Base-by-base conservation (phyloP, 2,888 invertebrate species). In the Stenurella melanura region DNA sequence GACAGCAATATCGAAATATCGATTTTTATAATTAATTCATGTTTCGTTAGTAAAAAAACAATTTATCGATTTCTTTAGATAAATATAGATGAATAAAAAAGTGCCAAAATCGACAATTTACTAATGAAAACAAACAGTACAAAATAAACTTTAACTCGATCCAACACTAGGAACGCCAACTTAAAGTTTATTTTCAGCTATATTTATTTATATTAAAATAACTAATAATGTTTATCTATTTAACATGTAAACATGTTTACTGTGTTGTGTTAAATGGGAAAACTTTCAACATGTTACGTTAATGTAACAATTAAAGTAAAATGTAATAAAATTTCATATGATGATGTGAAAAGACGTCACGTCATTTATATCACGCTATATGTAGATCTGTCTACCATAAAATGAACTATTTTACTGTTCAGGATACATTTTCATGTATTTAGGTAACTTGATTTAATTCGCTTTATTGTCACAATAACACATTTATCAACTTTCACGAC, bases 341-440 rank as follows among this genome's bases (percentile, higher is more conserved):
- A 30, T 61, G 9, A 63, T n/a, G 17, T 63, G 30, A 34, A 30
- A 61, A 61, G 15, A 7, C n/a, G 61, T 34, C 30, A 63, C 61
- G 30, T 63, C 61, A 63, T 63, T 63, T 63, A 30, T n/a, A 12
- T 34, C 61, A 63, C 30, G 61, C 34, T 63, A 63, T 26, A 17
- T 18, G n/a, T 30, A 63, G 60, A 26, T 26, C 60, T 60, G 21
- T 60, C 19, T 19, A 30, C n/a, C 12, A 30, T 15, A 60, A n/a
- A 15, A 50, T 50, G n/a, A 4, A 50, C 15, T 50, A 50, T 50
- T 50, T 50, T 50, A 50, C 5, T n/a, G 12, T 50, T n/a, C 50
- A 17, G n/a, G 6, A n/a, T n/a, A 50, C 1, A 50, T 50, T 7
- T 50, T 50, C 50, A n/a, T 12, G 50, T 50, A 15, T 42, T 12